Evolutionary conservation across 1,140 invertebrate species (phyloP).

Genomic region (Tribolium madens): DNA sequence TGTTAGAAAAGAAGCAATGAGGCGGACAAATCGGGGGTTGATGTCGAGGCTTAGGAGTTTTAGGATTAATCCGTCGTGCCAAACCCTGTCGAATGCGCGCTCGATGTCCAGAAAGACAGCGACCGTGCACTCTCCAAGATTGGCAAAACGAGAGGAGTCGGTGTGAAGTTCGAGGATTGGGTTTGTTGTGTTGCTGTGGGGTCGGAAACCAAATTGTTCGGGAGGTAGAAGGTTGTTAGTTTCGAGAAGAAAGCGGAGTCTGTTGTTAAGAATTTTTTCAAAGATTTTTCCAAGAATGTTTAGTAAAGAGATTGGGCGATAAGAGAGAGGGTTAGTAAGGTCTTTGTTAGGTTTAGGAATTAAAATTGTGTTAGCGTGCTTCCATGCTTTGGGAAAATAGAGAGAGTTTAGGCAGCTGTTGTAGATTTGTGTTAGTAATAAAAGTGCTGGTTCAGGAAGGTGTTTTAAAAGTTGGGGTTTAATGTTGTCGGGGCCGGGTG

Average conservation of each 20-base stretch:
- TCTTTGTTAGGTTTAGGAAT: constrained; percentile 54
- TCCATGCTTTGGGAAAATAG: constrained; percentile 52
- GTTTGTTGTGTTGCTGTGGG: constrained; percentile 46
- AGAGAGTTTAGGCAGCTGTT: constrained; percentile 42
- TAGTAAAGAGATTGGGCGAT: constrained; percentile 62
- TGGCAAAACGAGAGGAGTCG: constrained; percentile 55
- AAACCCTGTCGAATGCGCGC: constrained; percentile 62
- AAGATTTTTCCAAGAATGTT: constrained; percentile 58
- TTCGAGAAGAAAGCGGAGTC: background rate
- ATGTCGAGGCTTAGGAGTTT: constrained; percentile 51
- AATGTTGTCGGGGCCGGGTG: constrained; percentile 20
- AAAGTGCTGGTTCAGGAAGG: constrained; percentile 42
- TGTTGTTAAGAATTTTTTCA: constrained; percentile 51
- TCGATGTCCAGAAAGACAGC: constrained; percentile 60
- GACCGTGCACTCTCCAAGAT: constrained; percentile 54
- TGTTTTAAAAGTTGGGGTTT: constrained; percentile 41
- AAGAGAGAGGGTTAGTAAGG: constrained; percentile 48
- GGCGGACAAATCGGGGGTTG: background rate
- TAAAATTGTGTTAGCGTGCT: constrained; percentile 49
- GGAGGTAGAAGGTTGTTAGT: constrained; percentile 49
- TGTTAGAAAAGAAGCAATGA: constrained; percentile 33
- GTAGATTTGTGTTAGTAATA: constrained; percentile 45
- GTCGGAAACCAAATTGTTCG: constrained; percentile 56
- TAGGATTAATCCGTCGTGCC: constrained; percentile 59
- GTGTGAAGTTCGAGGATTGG: constrained; percentile 47